Conservation (phyloP, 2,113 vertebrate genomes). For the Microcebus jonahi region DNA sequence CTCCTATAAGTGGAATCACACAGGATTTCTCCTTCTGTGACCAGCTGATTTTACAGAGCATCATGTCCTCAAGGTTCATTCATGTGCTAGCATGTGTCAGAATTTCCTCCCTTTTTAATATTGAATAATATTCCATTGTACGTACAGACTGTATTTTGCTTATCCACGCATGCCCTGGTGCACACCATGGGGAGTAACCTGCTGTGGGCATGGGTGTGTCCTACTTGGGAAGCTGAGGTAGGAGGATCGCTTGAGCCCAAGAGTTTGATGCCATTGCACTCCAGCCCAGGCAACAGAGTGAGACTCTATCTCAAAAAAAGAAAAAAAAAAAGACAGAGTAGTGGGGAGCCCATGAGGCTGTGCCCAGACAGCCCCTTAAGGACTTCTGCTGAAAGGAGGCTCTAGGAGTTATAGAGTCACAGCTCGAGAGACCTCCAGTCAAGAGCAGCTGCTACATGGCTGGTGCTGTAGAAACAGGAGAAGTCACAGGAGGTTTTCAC, state of each 20-base stretch:
- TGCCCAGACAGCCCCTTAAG: too few species aligned
- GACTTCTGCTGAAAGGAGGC: not conserved
- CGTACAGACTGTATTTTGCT: not conserved
- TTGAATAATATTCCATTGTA: not conserved
- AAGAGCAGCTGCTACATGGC: too few species aligned
- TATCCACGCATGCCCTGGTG: not conserved
- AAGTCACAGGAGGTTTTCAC: not conserved
- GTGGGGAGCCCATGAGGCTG: not conserved
- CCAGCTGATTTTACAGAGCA: not conserved
- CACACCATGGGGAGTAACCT: not conserved
- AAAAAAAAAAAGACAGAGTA: too few species aligned
- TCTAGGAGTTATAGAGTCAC: not conserved
- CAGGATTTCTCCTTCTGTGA: not conserved
- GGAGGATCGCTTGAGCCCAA: too few species aligned
- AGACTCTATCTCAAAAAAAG: too few species aligned
- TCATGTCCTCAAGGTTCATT: not conserved
- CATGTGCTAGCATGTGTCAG: not conserved
- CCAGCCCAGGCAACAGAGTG: too few species aligned
- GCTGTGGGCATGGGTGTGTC: too few species aligned
- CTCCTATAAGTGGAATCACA: not conserved
- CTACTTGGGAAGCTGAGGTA: not conserved
- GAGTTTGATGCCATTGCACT: too few species aligned
- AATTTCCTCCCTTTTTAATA: not conserved
- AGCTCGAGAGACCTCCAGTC: not conserved
- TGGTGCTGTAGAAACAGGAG: not conserved